Conservation (phyloP, 1,140 invertebrate species). For the Mesaphorura yosii region DNA sequence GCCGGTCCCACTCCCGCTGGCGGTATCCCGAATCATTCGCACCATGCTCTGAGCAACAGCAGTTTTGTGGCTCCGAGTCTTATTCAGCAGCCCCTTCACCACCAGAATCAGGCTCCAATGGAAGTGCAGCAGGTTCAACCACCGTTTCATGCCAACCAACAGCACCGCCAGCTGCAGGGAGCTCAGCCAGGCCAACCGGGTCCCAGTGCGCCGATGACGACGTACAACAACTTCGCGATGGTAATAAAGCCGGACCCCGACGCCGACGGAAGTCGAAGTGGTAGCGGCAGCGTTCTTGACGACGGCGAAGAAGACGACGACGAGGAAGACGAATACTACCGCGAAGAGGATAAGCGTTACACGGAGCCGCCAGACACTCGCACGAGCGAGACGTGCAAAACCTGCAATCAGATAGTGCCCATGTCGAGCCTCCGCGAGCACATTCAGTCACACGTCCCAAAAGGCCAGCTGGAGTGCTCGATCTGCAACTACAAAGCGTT, state of each 20-base stretch:
- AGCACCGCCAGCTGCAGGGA: too few relatives aligned
- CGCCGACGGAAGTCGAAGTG: too few relatives aligned
- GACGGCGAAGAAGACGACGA: background rate
- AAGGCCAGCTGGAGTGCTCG: conserved; percentile 1
- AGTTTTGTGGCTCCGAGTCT: too few relatives aligned
- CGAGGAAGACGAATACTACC: background rate
- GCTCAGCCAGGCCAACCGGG: too few relatives aligned
- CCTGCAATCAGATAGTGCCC: background rate
- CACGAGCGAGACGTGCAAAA: background rate
- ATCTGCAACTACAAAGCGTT: background rate
- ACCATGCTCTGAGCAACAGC: too few relatives aligned
- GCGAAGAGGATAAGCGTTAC: background rate
- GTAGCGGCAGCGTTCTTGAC: background rate
- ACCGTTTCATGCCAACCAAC: too few relatives aligned
- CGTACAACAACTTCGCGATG: background rate
- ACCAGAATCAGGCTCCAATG: too few relatives aligned
- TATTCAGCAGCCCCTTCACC: too few relatives aligned
- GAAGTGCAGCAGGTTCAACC: too few relatives aligned
- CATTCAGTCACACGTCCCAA: background rate
- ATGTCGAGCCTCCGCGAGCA: background rate
- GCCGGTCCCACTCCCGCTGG: too few relatives aligned
- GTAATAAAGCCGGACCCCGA: background rate
- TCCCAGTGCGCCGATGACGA: background rate
- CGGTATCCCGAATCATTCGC: too few relatives aligned
- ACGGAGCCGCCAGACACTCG: too few relatives aligned